Percentiles rank a stretch among this genome's conserved stretches.
phyloP scores from a whole-genome alignment of 2,113 vertebrate genomes.

The Xenopus laevis region DNA sequence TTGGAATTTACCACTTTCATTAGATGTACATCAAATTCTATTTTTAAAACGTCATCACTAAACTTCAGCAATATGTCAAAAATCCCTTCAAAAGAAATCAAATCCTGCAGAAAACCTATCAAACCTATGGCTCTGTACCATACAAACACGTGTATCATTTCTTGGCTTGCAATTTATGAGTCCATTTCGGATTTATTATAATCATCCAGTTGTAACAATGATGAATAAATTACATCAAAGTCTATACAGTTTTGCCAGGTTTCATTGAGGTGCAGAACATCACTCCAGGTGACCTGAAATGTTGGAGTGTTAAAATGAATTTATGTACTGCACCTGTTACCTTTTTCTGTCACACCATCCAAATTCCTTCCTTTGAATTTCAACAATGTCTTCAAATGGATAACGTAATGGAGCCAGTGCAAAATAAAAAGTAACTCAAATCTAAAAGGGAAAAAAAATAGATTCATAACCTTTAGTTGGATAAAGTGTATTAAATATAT shows the following conservation, averaged over 20 bases:
- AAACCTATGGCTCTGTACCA: background rate
- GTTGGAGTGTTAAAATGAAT: background rate
- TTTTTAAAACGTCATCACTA: background rate
- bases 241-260: background rate
- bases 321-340: constrained; percentile 8
- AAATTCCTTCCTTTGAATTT: background rate
- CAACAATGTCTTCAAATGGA: background rate
- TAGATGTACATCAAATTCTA: background rate
- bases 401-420: background rate
- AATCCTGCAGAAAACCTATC: background rate
- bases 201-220: background rate
- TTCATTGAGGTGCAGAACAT: background rate
- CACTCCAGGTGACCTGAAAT: constrained; percentile 7
- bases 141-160: background rate
- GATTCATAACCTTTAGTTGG: too few species aligned
- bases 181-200: background rate
- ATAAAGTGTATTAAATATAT: too few species aligned
- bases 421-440: background rate
- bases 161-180: background rate
- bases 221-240: background rate
- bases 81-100: background rate
- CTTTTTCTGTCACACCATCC: background rate
- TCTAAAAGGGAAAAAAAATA: too few species aligned
- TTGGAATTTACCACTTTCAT: background rate
- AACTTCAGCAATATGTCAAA: background rate